phyloP scores from a whole-genome alignment of 1,140 invertebrate species.

The Aethina tumida region DNA sequence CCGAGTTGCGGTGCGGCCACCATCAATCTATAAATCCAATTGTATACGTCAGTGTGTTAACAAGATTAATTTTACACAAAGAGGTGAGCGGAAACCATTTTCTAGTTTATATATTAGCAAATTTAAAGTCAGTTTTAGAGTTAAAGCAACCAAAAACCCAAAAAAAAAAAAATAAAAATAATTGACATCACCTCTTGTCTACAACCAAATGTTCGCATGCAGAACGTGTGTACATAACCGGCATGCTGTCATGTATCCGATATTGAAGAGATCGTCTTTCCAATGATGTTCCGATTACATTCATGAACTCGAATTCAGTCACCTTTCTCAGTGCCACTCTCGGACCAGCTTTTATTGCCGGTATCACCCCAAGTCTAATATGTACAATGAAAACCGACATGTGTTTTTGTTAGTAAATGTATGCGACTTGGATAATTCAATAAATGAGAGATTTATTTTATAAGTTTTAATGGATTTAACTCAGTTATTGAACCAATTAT shows the following conservation, averaged over 20 bases:
- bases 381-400: too few species aligned
- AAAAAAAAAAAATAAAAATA: constrained; percentile 1
- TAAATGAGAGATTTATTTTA: too few species aligned
- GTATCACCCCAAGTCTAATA: too few species aligned
- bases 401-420: too few species aligned
- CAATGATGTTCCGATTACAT: constrained; percentile 5
- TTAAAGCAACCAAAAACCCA: too few species aligned
- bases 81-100: constrained; percentile 5
- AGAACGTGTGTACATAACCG: constrained; percentile 17
- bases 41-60: not conserved
- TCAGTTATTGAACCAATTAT: too few species aligned
- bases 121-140: too few species aligned
- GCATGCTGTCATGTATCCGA: constrained; percentile 39
- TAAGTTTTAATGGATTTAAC: too few species aligned
- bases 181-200: constrained; percentile 8
- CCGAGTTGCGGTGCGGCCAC: constrained; percentile 47
- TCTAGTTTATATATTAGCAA: too few species aligned
- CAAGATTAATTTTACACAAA: not conserved
- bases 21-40: constrained; percentile 41
- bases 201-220: constrained; percentile 12
- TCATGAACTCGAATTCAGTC: constrained; percentile 8
- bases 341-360: constrained; percentile 1
- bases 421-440: too few species aligned
- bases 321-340: constrained; percentile 6
- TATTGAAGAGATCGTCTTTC: constrained; percentile 7